Percentiles rank a stretch among this genome's conserved stretches.
phyloP scores from a whole-genome alignment of 1,140 invertebrate genomes.

The Drosophila repletoides region DNA sequence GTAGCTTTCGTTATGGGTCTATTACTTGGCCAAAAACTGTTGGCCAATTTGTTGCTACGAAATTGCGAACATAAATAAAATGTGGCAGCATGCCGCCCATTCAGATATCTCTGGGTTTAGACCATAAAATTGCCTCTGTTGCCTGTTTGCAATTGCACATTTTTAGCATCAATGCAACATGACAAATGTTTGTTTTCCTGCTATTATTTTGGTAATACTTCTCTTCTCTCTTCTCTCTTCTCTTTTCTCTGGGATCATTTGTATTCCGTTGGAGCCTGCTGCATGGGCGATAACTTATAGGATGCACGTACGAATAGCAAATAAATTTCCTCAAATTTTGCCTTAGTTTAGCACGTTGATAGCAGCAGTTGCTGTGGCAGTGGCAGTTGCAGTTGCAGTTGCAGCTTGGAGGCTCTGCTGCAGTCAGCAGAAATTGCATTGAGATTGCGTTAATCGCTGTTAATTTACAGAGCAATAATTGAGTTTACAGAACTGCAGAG shows the following conservation, averaged over 20 bases:
- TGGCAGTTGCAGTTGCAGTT: not conserved
- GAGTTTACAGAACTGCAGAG: conserved; percentile 18
- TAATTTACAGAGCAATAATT: conserved; percentile 66
- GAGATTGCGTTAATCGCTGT: conserved; percentile 47
- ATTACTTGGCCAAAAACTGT: conserved; percentile 51
- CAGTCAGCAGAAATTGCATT: not conserved
- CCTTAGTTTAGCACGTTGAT: conserved; percentile 42
- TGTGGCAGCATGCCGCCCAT: conserved; percentile 39
- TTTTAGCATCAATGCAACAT: conserved; percentile 62
- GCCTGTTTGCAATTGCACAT: conserved; percentile 36
- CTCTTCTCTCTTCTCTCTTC: too few relatives aligned
- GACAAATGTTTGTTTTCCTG: conserved; percentile 62
- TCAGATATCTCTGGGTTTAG: conserved; percentile 37
- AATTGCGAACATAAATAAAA: conserved; percentile 67
- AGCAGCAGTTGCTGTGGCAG: conserved; percentile 14
- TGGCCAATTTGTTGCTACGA: conserved; percentile 50
- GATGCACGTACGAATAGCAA: conserved; percentile 55
- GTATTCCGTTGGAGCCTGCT: conserved; percentile 39
- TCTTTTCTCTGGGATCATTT: too few relatives aligned
- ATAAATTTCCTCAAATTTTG: conserved; percentile 68
- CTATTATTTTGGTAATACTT: conserved; percentile 44
- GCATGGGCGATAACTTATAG: conserved; percentile 67
- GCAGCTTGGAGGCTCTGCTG: conserved; percentile 10
- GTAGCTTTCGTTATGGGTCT: conserved; percentile 55
- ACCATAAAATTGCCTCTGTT: conserved; percentile 44